Evolutionary conservation across 23 tunicate genomes (phyloP), one percentile per base, ranked within the genome.

Genomic region (Halocynthia aurantium): DNA sequence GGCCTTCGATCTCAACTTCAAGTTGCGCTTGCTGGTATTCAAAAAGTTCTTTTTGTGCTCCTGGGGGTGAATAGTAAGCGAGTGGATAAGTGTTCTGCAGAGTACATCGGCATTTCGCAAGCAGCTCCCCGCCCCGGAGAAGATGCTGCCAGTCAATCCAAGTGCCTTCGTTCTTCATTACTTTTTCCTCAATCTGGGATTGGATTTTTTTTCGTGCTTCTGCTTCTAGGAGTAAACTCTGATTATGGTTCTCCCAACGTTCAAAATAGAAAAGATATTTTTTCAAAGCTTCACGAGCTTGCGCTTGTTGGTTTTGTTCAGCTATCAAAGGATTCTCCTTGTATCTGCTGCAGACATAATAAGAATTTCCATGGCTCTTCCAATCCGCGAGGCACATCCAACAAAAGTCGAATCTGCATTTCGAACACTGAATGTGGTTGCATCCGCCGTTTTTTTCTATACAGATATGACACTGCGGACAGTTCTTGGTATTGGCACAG

Each of bases 101-200:
- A 11, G 92, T 93, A 7, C 72, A 77, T 7, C 98, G 98, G 76
- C 98, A 93, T 86, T 93, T 67, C 7, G 98, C 98, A 7, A 93
- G 83, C 51, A 93, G 71, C 52, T 93, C 93, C 50, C 98, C 98
- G 57, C 94, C 98, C 19, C 82, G 75, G 52, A 83, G 81, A 81
- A 93, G 74, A 70, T 93, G 84, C 56, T 93, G 94, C 98, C 98
- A 93, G 56, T 93, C 98, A 11, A 93, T 93, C 98, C 98, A 93
- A 0, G 93, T 87, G 8, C 98, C 98, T 19, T 81, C 73, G 51
- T 72, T 83, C 8, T 62, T 70, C 50, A 78, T 89, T 57, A 89
- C 88, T 75, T 89, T 89, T 12, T 83, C 88, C 65, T 93, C 94
- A 13, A 93, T 88, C 62, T 93, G 94, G 55, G 76, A 64, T 61